Conservation (phyloP, 2,113 vertebrate species). For the Pheucticus melanocephalus region DNA sequence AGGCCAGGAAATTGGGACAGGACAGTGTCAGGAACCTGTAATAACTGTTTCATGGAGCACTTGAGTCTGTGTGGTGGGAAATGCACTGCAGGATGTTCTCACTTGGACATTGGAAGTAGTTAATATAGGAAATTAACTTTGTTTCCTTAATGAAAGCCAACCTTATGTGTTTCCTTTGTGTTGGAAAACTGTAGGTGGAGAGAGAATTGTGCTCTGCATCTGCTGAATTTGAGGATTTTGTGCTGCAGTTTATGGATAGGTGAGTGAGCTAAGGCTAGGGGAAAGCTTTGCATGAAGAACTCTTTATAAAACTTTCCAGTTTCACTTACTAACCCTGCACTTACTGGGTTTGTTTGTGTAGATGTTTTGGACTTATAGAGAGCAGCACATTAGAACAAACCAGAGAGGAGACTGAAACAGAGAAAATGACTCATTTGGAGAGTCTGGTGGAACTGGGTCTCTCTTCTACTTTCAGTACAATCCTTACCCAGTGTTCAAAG, state of each 20-base stretch:
- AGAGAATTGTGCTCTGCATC: conserved; percentile 95
- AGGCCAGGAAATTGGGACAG: background rate
- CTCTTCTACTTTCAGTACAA: conserved; percentile 97
- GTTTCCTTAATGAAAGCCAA: background rate
- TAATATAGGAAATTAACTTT: background rate
- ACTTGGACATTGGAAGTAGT: background rate
- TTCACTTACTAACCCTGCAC: background rate
- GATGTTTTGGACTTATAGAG: conserved; percentile 98
- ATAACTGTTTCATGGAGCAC: background rate
- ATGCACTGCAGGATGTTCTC: background rate
- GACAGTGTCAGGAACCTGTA: background rate
- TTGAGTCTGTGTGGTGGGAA: background rate
- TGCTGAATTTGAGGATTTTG: conserved; percentile 98
- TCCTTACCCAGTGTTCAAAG: conserved; percentile 95
- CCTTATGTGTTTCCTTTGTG: background rate
- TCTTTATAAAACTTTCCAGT: background rate
- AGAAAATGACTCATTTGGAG: conserved; percentile 98
- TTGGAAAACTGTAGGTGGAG: conserved; percentile 81
- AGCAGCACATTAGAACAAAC: conserved; percentile 98
- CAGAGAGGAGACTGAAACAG: conserved; percentile 95
- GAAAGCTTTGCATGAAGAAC: background rate
- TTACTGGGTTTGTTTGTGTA: conserved; percentile 41
- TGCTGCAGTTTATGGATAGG: conserved; percentile 99
- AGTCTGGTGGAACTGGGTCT: conserved; percentile 95
- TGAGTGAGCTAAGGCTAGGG: conserved; percentile 29